Conservation (phyloP, 2,888 invertebrate species). For the Coleophora deauratella region DNA sequence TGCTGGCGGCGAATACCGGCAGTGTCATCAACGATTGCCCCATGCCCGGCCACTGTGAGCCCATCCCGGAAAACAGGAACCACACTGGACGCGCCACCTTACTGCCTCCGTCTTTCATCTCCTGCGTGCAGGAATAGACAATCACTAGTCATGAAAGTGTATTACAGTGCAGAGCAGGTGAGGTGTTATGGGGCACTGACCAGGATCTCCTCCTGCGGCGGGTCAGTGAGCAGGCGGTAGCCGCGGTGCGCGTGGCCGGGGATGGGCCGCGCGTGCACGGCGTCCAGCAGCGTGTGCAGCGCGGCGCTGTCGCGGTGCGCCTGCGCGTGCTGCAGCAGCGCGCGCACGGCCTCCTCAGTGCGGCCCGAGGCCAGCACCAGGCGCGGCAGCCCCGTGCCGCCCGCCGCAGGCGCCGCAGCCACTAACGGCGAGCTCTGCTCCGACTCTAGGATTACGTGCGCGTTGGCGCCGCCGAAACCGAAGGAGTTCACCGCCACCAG, state of each 20-base stretch:
- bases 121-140: constrained; percentile 22
- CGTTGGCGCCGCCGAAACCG: constrained; percentile 99
- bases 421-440: constrained; percentile 75
- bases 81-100: constrained; percentile 87
- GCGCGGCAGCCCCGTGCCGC: constrained; percentile 91
- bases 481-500: constrained; percentile 95
- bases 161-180: background rate
- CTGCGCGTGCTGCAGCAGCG: no score
- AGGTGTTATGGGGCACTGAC: constrained; percentile 58
- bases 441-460: constrained; percentile 87
- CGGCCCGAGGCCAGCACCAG: no score
- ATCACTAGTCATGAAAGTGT: background rate
- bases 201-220: no score
- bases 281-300: no score
- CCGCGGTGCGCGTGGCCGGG: no score
- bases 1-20: constrained; percentile 85
- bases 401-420: constrained; percentile 79
- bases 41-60: constrained; percentile 99
- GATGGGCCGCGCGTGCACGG: no score
- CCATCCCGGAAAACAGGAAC: constrained; percentile 97
- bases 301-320: no score
- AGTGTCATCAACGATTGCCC: constrained; percentile 89
- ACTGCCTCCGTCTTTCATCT: constrained; percentile 41
- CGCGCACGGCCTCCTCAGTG: no score
- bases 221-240: no score